Percentiles rank a stretch among this genome's conserved stretches.
These are phyloP conservation scores for Eidolon dupreanum DNA, from an alignment of 2,797 vertebrate genomes.

Conservation along the genomic window DNA sequence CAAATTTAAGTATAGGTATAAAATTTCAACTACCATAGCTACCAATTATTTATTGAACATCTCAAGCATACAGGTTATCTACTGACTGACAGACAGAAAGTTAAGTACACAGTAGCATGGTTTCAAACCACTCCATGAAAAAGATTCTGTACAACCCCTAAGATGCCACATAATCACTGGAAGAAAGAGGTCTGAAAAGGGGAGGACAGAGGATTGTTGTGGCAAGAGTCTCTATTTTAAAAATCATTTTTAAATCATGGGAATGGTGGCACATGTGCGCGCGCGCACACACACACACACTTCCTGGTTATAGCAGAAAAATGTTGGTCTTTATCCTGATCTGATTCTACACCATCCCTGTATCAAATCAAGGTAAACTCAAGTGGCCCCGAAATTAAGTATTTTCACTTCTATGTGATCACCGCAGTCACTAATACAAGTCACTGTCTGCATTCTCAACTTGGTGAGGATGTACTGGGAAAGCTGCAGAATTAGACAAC, in stretches of 20 bases:
- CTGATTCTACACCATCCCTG: background rate
- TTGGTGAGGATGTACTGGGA: background rate
- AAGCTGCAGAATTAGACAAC: background rate
- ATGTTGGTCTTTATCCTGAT: background rate
- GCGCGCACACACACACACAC: background rate
- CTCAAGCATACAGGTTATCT: background rate
- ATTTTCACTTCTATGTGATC: background rate
- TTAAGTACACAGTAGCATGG: background rate
- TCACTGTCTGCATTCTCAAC: background rate
- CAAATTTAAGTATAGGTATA: background rate
- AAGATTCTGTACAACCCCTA: background rate
- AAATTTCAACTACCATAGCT: background rate
- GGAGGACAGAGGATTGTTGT: background rate
- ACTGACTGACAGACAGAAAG: background rate
- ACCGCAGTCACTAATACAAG: background rate
- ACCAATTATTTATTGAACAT: background rate
- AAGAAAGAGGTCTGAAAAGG: background rate
- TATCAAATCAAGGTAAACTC: background rate
- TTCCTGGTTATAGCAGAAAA: background rate
- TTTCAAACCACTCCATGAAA: background rate
- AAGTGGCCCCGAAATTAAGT: background rate
- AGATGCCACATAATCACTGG: background rate
- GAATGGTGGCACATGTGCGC: too few relatives aligned
- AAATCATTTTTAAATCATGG: background rate
- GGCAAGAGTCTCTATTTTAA: background rate